Evolutionary conservation across 2,888 invertebrate genomes (phyloP), one percentile per base, ranked within the genome.

Genomic region (Catocala sponsa): DNA sequence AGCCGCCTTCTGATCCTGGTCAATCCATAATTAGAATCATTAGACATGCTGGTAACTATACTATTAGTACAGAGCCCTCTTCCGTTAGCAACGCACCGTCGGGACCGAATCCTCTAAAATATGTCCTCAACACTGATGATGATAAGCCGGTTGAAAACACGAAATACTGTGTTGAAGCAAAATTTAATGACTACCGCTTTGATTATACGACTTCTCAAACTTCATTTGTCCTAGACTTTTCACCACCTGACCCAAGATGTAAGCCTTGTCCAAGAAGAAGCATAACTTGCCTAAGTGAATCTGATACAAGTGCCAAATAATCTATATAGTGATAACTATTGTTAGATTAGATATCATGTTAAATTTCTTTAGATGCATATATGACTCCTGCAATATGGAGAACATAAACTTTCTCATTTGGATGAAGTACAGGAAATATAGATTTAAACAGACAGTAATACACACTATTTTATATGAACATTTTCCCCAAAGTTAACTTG

Each of bases 121-220:
- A 94, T 65, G 92, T 94, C 0, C 83, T 94, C 0, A 86, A 94
- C 66, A 84, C 88, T 6, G 83, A 85, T 32, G 76, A 75, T 4
- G 55, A 68, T 4, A 78, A 78, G 1, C 64, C 64, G 5, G 10
- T n/a, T 4, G 48, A 61, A 38, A 71, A 74, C 0, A 78, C 78
- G 0, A 92, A 88, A 74, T 94, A 80, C 72, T 91, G 91, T 63
- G 85, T 94, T 1, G 94, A 94, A 78, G 94, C 91, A 0, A 94
- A 93, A 71, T 94, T 84, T 63, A 94, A 94, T 57, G 91, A 94
- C 57, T 91, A 91, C 59, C 90, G 88, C 59, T 94, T 94, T 61
- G 94, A 94, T 59, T 94, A 92, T 61, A 91, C 92, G 4, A 91
- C 91, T 68, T 94, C 94, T 0, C 88, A 93, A 60, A 76, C 90